Conservation (phyloP, 2,113 vertebrate species). For the Petaurus breviceps region DNA sequence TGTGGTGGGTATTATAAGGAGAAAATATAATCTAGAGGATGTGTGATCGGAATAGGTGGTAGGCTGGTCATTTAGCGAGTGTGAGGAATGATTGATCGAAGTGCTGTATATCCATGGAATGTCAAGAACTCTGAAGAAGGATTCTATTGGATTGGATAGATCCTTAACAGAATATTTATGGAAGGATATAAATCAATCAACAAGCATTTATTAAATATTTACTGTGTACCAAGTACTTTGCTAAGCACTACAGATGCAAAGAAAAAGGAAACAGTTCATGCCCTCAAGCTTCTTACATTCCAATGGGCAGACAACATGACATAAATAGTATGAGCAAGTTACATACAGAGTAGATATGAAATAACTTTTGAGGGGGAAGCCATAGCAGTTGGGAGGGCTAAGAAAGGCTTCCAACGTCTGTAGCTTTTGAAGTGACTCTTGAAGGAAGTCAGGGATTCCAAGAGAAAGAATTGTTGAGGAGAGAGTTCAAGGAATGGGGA, state of each 20-base stretch:
- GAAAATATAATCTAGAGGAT: background rate
- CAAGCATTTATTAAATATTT: background rate
- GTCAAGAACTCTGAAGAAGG: background rate
- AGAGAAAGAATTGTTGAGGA: no score
- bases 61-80: background rate
- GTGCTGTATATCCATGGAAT: background rate
- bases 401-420: background rate
- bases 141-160: background rate
- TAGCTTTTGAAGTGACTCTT: background rate
- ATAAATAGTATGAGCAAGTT: background rate
- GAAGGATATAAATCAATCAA: background rate
- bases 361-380: background rate
- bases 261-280: background rate
- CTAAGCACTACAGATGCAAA: background rate
- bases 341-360: background rate
- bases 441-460: background rate
- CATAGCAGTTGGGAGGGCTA: background rate
- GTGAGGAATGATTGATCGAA: background rate
- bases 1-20: background rate
- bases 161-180: background rate
- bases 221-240: background rate
- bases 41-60: background rate
- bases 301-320: background rate
- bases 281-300: background rate
- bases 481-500: background rate